Evolutionary conservation across 2,113 vertebrate species (phyloP).

Genomic region (Myotis brandtii): DNA sequence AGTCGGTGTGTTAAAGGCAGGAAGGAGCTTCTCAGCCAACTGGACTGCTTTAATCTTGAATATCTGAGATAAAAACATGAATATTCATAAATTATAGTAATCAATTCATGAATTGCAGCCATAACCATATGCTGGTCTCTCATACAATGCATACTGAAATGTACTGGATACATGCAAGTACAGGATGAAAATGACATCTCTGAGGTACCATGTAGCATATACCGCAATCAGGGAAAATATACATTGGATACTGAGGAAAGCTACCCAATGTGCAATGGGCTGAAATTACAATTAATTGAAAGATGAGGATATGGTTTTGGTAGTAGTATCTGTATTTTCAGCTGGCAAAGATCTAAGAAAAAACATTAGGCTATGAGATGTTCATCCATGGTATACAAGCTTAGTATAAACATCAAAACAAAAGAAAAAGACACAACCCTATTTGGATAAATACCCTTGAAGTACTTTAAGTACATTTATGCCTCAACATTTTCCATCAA

Average conservation of each 20-base stretch:
- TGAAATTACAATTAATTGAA: constrained; percentile 20
- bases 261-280: not conserved
- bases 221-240: not conserved
- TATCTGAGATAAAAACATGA: constrained; percentile 87
- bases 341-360: not conserved
- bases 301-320: not conserved
- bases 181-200: not conserved
- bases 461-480: not conserved
- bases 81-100: constrained; percentile 26
- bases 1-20: constrained; percentile 98
- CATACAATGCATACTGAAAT: not conserved
- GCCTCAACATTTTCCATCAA: constrained; percentile 48
- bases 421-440: not conserved
- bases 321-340: constrained; percentile 30
- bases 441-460: not conserved
- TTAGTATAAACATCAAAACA: constrained; percentile 47
- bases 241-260: constrained; percentile 1
- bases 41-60: constrained; percentile 99
- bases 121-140: not conserved
- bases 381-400: not conserved
- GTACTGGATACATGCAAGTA: not conserved
- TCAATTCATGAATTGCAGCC: constrained; percentile 49
- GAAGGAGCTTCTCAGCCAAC: constrained; percentile 97
- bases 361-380: not conserved
- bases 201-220: not conserved